Percentiles rank a stretch among this genome's conserved stretches.
phyloP scores from a whole-genome alignment of 2,113 vertebrate genomes.

The Heptranchias perlo region DNA sequence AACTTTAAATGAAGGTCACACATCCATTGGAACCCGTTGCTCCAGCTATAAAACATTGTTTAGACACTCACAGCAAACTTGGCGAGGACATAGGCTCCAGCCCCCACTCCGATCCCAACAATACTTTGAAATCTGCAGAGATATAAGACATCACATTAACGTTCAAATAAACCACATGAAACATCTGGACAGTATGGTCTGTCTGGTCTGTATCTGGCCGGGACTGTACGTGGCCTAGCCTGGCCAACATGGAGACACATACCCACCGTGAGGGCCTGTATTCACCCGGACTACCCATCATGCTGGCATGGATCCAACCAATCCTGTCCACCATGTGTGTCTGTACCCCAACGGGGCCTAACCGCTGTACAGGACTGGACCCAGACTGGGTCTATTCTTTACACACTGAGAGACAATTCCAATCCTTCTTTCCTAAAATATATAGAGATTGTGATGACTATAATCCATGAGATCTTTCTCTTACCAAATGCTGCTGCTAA shows the following conservation, averaged over 20 bases:
- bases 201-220: not conserved
- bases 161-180: not conserved
- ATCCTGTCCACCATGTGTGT: not conserved
- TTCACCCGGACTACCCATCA: not conserved
- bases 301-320: not conserved
- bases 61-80: constrained; percentile 83
- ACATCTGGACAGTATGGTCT: not conserved
- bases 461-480: not conserved
- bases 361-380: not conserved
- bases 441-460: not conserved
- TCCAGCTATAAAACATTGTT: too few relatives aligned
- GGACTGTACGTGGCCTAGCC: not conserved
- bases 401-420: not conserved
- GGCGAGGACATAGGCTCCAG: constrained; percentile 86
- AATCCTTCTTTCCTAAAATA: not conserved
- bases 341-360: not conserved
- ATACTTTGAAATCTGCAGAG: constrained; percentile 83
- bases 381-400: not conserved
- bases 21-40: not conserved
- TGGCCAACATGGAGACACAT: not conserved
- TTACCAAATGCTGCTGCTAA: not conserved
- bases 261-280: not conserved
- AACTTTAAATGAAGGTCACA: not conserved
- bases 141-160: constrained; percentile 20
- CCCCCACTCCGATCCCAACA: constrained; percentile 90